Evolutionary conservation across 2,797 vertebrate genomes (phyloP), one percentile per base, ranked within the genome.

Genomic region (Pipistrellus pipistrellus): DNA sequence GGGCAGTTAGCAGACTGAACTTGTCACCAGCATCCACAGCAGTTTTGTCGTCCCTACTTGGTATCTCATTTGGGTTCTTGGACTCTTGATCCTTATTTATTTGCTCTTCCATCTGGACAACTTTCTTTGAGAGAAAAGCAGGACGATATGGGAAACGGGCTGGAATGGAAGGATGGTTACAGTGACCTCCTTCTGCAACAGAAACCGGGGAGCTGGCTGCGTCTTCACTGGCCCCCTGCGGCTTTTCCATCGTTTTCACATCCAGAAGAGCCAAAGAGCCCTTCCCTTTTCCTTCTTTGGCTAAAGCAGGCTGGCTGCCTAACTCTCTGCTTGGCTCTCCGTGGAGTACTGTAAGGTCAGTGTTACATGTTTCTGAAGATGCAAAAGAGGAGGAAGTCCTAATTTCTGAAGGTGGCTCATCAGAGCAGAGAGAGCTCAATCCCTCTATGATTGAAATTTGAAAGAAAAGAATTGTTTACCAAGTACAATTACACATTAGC

Each of bases 361-460:
- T 84, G 81, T 94, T 88, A 89, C 0, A 8, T 78, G 62, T 90
- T 95, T 96, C 97, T 88, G 95, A 91, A 89, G 97, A 92, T 97
- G 98, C 91, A 94, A 97, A 97, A 81, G 98, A 97, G 71, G 98
- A 97, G 86, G 98, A 98, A 38, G 98, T 98, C 93, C 97, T 97
- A 73, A 98, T 98, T 96, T 99, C 98, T 96, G 98, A 93, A 91
- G 95, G 82, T 83, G 87, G 64, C 97, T 98, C 98, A 96, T 98
- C 96, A 82, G 98, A 98, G 97, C 98, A 98, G 89, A 97, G 96
- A 97, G 97, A 98, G 90, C 97, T 97, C 95, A 98, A 98, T 98
- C 98, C 98, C 96, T 98, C 99, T 98, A 98, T 88, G 97, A 98
- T 94, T 95, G 87, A 44, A 94, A 97, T 96, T 97, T 75, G 32